A percentile compares a stretch with the other conserved stretches of the same genome.
These are phyloP conservation scores for Electrona antarctica DNA, from an alignment of 2,113 vertebrate genomes.

Conservation along the genomic window DNA sequence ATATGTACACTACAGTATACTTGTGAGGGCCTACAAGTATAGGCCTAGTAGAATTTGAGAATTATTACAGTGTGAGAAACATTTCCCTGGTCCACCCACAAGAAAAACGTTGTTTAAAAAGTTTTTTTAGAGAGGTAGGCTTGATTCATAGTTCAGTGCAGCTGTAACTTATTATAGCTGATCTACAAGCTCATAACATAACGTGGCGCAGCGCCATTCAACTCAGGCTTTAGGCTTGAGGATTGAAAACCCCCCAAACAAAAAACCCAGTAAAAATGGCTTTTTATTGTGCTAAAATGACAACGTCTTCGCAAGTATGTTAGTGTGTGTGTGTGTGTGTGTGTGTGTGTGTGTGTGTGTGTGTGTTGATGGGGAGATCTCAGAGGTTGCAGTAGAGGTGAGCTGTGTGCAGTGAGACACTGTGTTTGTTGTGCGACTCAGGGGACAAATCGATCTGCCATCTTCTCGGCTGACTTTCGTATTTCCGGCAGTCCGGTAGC, in stretches of 20 bases:
- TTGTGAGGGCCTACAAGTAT: too few relatives aligned
- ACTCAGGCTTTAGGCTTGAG: background rate
- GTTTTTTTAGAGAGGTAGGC: too few relatives aligned
- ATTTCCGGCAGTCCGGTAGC: conserved; percentile 64
- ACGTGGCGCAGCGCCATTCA: too few relatives aligned
- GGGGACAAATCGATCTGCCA: conserved; percentile 72
- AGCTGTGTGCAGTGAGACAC: conserved; percentile 40
- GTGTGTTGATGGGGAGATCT: conserved; percentile 61
- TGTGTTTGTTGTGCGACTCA: conserved; percentile 70
- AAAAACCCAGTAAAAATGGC: background rate
- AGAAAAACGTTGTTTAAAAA: too few relatives aligned
- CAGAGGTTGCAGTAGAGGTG: conserved; percentile 63
- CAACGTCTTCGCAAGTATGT: background rate
- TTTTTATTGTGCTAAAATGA: background rate
- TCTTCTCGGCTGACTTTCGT: conserved; percentile 66
- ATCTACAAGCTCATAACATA: too few relatives aligned
- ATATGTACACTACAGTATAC: too few relatives aligned
- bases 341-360: background rate
- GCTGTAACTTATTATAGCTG: too few relatives aligned
- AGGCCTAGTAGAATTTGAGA: background rate
- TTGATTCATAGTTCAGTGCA: too few relatives aligned
- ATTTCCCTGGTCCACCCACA: too few relatives aligned
- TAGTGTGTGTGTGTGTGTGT: background rate
- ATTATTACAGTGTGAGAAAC: too few relatives aligned
- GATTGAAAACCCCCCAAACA: background rate